These are phyloP conservation scores for Microtus oregoni DNA, from an alignment of 2,113 vertebrate genomes.

Conservation along the genomic window DNA sequence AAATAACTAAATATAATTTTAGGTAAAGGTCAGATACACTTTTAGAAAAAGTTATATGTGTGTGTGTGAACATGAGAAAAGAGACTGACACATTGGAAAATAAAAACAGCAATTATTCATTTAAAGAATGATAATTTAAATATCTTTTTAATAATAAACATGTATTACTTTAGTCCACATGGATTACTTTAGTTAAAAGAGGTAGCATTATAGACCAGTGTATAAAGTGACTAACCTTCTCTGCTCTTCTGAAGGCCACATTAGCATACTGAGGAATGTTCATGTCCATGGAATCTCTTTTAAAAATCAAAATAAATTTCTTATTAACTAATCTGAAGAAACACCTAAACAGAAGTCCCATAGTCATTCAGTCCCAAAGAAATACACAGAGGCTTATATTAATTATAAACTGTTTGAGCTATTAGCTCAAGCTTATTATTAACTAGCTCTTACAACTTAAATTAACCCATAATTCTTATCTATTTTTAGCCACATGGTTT, in stretches of 20 bases:
- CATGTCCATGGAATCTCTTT: slow-evolving; percentile 81
- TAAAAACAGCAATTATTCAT: not conserved
- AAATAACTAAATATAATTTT: slow-evolving; percentile 37
- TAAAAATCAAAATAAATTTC: slow-evolving; percentile 74
- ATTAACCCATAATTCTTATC: too few species aligned
- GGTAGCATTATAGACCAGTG: not conserved
- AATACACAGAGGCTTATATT: too few species aligned
- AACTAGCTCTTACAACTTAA: too few species aligned
- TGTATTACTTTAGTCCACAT: not conserved
- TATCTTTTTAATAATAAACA: not conserved
- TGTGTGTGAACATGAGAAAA: not conserved
- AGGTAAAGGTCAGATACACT: not conserved
- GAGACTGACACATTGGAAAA: not conserved
- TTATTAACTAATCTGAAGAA: slow-evolving; percentile 46
- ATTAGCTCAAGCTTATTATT: too few species aligned
- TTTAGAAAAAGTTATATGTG: not conserved
- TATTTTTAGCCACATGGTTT: too few species aligned
- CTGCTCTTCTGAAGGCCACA: slow-evolving; percentile 84
- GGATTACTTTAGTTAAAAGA: not conserved
- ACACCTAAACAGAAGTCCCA: too few species aligned
- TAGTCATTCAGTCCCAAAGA: too few species aligned
- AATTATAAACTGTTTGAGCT: too few species aligned
- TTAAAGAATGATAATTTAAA: not conserved
- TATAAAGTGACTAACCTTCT: slow-evolving; percentile 83
- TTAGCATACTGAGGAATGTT: slow-evolving; percentile 82